Evolutionary conservation across 2,888 invertebrate species (phyloP).

Genomic region (Cephonodes hylas): DNA sequence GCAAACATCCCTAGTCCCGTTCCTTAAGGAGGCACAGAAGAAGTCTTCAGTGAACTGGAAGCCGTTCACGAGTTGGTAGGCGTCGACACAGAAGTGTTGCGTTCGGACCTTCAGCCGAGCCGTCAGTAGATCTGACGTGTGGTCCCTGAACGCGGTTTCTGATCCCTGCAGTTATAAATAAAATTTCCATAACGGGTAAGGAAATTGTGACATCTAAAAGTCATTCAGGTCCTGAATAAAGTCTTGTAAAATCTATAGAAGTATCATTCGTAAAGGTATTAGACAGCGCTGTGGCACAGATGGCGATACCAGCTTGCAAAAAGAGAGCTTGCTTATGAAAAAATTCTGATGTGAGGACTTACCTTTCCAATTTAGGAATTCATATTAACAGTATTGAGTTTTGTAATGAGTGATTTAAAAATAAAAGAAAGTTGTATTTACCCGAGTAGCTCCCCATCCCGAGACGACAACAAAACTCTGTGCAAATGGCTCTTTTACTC

Average conservation of each 20-base stretch:
- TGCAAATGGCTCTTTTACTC: conserved; percentile 57
- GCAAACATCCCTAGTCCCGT: conserved; percentile 70
- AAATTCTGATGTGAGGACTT: no score
- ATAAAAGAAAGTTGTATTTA: conserved; percentile 27
- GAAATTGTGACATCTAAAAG: neutral
- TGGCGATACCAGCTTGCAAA: no score
- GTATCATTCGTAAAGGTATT: no score
- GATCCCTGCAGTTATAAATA: conserved; percentile 56
- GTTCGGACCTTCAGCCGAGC: conserved; percentile 69
- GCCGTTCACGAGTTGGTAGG: conserved; percentile 72
- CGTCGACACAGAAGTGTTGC: conserved; percentile 62
- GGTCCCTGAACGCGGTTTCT: conserved; percentile 62
- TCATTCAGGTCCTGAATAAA: no score
- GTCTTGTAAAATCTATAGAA: no score
- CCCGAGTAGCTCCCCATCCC: conserved; percentile 69
- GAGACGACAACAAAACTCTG: conserved; percentile 66
- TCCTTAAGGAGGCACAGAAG: conserved; percentile 71
- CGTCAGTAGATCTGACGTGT: conserved; percentile 55
- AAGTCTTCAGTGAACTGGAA: conserved; percentile 69
- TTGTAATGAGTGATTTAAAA: no score
- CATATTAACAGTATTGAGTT: no score
- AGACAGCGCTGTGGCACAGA: no score
- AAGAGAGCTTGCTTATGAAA: no score
- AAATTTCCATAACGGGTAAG: no score
- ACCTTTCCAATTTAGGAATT: no score